These are phyloP conservation scores for Sebastes alutus DNA, from an alignment of 2,797 vertebrate species.

Conservation along the genomic window DNA sequence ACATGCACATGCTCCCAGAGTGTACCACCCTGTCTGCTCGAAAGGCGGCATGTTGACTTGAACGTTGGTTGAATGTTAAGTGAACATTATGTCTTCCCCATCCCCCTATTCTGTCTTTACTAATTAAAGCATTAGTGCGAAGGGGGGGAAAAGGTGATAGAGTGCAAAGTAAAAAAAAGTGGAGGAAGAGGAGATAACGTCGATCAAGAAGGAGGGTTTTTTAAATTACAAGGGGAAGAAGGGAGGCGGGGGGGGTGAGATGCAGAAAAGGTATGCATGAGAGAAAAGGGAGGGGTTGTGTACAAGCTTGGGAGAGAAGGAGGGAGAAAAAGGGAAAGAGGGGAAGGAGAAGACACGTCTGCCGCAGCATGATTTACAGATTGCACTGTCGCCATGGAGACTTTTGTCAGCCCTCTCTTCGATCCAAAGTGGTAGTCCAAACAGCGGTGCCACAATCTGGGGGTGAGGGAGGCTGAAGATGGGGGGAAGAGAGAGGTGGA, in stretches of 20 bases:
- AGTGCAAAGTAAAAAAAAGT: slow-evolving; percentile 41
- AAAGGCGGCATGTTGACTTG: slow-evolving; percentile 77
- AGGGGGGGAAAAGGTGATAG: slow-evolving; percentile 7
- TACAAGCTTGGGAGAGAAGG: slow-evolving; percentile 43
- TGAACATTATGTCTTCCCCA: slow-evolving; percentile 76
- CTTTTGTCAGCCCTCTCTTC: slow-evolving; percentile 84
- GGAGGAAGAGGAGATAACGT: slow-evolving; percentile 38
- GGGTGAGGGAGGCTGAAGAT: slow-evolving; percentile 4
- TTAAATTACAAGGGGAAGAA: slow-evolving; percentile 9
- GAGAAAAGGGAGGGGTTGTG: slow-evolving; percentile 47
- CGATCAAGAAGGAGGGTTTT: slow-evolving; percentile 25
- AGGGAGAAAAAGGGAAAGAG: slow-evolving; percentile 50
- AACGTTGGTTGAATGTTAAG: slow-evolving; percentile 79
- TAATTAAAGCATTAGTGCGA: slow-evolving; percentile 57
- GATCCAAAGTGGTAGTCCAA: slow-evolving; percentile 75
- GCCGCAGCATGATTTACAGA: slow-evolving; percentile 84
- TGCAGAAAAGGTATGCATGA: slow-evolving; percentile 52
- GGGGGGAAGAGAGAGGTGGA: slow-evolving; percentile 3
- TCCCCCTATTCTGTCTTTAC: slow-evolving; percentile 47
- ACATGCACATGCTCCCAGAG: slow-evolving; percentile 68
- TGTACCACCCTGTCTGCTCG: slow-evolving; percentile 65
- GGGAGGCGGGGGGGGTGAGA: not conserved
- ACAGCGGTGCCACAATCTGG: slow-evolving; percentile 58
- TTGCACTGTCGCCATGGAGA: slow-evolving; percentile 84
- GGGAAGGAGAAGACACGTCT: slow-evolving; percentile 76